Percentiles rank a stretch among this genome's conserved stretches.
These are phyloP conservation scores for Actinopyga echinites DNA, from an alignment of 53 echinoderm and acorn worm genomes.

Conservation along the genomic window DNA sequence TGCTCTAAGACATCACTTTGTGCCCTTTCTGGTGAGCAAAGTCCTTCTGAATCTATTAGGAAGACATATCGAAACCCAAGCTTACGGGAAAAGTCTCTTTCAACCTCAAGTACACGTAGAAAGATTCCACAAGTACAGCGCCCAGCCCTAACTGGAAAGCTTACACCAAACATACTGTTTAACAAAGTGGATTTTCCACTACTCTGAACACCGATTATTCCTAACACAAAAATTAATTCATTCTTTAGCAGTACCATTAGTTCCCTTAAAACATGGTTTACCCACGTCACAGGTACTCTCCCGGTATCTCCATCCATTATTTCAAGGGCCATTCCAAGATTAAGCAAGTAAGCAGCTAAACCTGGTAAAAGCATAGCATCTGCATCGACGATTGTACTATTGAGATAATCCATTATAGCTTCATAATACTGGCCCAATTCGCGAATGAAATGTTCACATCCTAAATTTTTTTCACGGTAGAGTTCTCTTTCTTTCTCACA, in stretches of 20 bases:
- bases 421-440: background rate
- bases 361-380: background rate
- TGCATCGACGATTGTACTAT: background rate
- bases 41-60: constrained; percentile 4
- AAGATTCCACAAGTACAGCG: too few relatives aligned
- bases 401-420: background rate
- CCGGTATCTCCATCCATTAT: constrained; percentile 7
- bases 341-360: background rate
- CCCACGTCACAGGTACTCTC: background rate
- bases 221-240: background rate
- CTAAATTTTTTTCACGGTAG: background rate
- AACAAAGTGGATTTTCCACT: too few relatives aligned
- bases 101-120: too few relatives aligned
- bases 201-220: background rate
- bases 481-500: too few relatives aligned
- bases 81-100: too few relatives aligned
- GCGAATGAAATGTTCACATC: background rate
- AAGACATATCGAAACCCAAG: background rate
- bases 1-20: background rate
- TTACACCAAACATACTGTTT: too few relatives aligned
- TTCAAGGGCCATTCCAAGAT: background rate
- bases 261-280: background rate
- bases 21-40: background rate
- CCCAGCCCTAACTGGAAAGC: too few relatives aligned
- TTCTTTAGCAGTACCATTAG: background rate